A percentile compares a stretch with the other conserved stretches of the same genome.
Conservation (phyloP, 2,888 invertebrate species). For the Mesodorylaimus sp. region DNA sequence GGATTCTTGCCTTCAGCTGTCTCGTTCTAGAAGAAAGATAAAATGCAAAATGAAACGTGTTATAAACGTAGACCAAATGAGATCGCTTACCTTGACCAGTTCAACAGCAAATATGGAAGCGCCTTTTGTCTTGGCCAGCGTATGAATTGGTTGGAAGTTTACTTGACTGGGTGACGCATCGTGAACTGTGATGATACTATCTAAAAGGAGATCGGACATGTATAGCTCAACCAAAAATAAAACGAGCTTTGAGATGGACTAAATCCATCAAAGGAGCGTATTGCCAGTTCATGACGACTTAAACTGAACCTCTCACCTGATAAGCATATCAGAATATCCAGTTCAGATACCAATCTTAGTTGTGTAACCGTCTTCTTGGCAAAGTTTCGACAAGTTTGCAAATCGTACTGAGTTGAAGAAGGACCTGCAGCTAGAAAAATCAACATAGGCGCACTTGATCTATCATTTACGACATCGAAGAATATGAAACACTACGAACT, state of each 20-base stretch:
- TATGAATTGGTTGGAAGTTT: slow-evolving; percentile 57
- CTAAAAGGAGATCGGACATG: too few species aligned
- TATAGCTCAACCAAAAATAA: too few species aligned
- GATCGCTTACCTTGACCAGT: too few species aligned
- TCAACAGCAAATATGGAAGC: slow-evolving; percentile 58
- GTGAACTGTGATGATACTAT: slow-evolving; percentile 59
- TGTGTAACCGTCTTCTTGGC: background rate
- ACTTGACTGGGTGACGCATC: slow-evolving; percentile 60
- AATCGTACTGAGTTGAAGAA: background rate
- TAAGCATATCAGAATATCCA: background rate
- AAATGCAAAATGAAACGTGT: too few species aligned
- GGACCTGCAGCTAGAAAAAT: too few species aligned
- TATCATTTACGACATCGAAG: too few species aligned
- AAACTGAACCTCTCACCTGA: background rate
- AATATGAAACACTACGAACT: too few species aligned
- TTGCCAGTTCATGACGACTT: background rate
- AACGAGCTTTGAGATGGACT: too few species aligned
- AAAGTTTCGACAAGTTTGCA: background rate
- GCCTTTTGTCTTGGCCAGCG: slow-evolving; percentile 60
- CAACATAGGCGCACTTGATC: background rate
- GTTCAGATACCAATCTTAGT: background rate
- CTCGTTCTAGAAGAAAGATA: too few species aligned
- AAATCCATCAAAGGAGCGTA: background rate
- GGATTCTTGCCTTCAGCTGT: too few species aligned
- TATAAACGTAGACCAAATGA: too few species aligned